These are phyloP conservation scores for Acrocephalus scirpaceus DNA, from an alignment of 2,797 vertebrate genomes.

Conservation along the genomic window DNA sequence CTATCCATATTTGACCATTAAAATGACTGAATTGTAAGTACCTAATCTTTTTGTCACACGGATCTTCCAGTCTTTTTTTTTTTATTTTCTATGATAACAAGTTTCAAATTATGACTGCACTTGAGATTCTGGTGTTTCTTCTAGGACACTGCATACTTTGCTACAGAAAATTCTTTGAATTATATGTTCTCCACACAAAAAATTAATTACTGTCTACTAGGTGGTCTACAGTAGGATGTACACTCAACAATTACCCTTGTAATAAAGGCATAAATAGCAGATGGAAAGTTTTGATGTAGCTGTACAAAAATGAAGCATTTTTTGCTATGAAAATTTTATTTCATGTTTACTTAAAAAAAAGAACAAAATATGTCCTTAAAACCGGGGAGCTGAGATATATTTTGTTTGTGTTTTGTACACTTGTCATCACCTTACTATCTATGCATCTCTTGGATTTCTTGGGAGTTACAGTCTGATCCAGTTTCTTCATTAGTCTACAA, in stretches of 20 bases:
- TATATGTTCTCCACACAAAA: background rate
- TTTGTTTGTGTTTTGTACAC: background rate
- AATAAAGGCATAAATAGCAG: background rate
- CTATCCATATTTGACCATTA: background rate
- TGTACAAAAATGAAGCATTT: background rate
- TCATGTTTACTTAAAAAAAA: background rate
- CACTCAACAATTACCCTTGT: background rate
- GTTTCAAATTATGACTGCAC: background rate
- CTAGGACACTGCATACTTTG: background rate
- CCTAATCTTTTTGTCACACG: background rate
- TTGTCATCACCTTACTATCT: background rate
- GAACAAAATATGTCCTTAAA: background rate
- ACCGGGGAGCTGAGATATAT: background rate
- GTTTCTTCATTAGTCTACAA: background rate
- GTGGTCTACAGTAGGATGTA: background rate
- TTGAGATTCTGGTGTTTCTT: background rate
- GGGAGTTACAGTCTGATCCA: background rate
- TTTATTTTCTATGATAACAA: background rate
- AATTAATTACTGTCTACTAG: background rate
- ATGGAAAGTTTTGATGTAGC: background rate
- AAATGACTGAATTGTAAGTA: background rate
- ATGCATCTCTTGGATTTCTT: background rate
- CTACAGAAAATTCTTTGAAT: background rate
- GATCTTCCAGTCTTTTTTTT: background rate
- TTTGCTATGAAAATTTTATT: background rate